A percentile compares a stretch with the other conserved stretches of the same genome.
Conservation (phyloP, 2,797 vertebrate species). For the Gallinago stenura region DNA sequence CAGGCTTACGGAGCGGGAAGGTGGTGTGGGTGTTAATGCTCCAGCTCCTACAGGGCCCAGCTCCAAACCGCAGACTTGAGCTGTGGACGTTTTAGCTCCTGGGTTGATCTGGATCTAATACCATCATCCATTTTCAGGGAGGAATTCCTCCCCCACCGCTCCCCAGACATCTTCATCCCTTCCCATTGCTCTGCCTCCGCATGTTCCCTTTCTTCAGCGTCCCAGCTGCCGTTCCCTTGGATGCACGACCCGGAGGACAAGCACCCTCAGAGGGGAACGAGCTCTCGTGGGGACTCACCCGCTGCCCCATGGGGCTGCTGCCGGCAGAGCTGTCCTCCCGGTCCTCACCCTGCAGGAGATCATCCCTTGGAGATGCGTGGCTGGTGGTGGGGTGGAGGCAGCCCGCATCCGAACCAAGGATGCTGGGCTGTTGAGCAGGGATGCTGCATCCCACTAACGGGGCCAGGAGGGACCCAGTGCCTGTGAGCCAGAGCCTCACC, state of each 20-base stretch:
- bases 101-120: constrained; percentile 42
- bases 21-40: constrained; percentile 42
- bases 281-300: fast-evolving
- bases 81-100: constrained; percentile 12
- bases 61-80: constrained; percentile 49
- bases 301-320: fast-evolving
- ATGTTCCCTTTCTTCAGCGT: neutral
- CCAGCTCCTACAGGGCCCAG: neutral
- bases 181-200: neutral
- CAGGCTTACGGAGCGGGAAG: neutral
- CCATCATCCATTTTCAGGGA: neutral
- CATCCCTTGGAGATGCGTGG: fast-evolving
- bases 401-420: fast-evolving
- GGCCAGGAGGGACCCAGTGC: fast-evolving
- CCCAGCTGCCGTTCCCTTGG: neutral
- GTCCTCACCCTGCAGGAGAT: fast-evolving
- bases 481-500: fast-evolving
- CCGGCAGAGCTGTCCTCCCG: neutral
- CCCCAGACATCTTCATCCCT: neutral
- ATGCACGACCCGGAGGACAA: neutral
- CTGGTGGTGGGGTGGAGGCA: neutral
- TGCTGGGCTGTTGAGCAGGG: neutral
- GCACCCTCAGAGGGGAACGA: neutral
- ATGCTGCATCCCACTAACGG: fast-evolving
- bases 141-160: neutral